phyloP scores from a whole-genome alignment of 2,797 vertebrate genomes.

The Furcifer pardalis region DNA sequence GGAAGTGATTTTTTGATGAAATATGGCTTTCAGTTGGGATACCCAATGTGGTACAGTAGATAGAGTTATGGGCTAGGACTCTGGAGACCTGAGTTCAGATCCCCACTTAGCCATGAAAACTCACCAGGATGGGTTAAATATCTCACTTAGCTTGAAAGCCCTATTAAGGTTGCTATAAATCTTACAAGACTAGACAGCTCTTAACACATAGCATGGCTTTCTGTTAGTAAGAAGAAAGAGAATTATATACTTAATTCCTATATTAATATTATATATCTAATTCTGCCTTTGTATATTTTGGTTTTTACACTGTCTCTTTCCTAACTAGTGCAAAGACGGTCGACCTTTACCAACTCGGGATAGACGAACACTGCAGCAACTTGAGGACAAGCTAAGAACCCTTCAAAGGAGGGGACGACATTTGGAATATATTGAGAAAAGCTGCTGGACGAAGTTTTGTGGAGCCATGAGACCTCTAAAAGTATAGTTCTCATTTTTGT shows the following conservation, averaged over 20 bases:
- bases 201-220: too few species aligned
- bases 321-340: constrained; percentile 89
- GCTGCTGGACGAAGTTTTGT: constrained; percentile 92
- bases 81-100: too few species aligned
- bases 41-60: too few species aligned
- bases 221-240: background rate
- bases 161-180: too few species aligned
- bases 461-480: constrained; percentile 89
- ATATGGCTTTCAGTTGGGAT: background rate
- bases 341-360: constrained; percentile 91
- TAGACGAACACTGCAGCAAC: constrained; percentile 84
- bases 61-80: too few species aligned
- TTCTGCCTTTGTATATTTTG: background rate
- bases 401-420: constrained; percentile 88
- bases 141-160: too few species aligned
- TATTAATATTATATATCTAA: too few species aligned
- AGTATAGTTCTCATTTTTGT: constrained; percentile 73
- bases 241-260: background rate
- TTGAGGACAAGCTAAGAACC: constrained; percentile 88
- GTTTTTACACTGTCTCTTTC: constrained; percentile 41
- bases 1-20: background rate
- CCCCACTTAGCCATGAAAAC: too few species aligned
- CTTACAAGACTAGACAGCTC: too few species aligned
- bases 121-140: too few species aligned
- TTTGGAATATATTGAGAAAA: constrained; percentile 91